Evolutionary conservation across 2,888 invertebrate genomes (phyloP).

Genomic region (Apodemia hepburni): DNA sequence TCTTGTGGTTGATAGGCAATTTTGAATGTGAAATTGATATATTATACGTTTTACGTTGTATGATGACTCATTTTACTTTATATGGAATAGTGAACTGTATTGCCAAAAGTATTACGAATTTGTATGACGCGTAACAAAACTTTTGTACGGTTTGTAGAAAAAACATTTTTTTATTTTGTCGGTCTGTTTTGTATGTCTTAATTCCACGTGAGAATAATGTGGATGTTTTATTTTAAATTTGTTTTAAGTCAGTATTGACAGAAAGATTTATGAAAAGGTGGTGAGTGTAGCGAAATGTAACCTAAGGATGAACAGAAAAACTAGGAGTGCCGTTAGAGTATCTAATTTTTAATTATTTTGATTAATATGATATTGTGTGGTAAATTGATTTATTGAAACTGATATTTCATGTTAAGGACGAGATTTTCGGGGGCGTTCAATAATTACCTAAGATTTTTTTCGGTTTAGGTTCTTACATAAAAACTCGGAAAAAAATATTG

Average conservation of each 20-base stretch:
- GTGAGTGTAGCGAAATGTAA: no score
- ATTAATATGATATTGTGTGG: no score
- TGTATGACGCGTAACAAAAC: constrained; percentile 50
- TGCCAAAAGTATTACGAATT: constrained; percentile 33
- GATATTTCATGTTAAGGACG: no score
- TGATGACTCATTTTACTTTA: constrained; percentile 40
- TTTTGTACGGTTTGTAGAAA: constrained; percentile 55
- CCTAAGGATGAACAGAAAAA: no score
- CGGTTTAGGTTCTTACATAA: no score
- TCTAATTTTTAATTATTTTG: no score
- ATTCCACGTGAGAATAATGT: constrained; percentile 37
- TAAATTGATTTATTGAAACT: no score
- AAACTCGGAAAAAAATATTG: no score
- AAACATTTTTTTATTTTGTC: constrained; percentile 47
- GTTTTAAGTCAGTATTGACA: background rate
- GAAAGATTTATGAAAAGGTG: no score
- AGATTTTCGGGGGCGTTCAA: no score
- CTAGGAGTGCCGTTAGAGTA: no score
- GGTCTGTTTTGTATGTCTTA: constrained; percentile 43
- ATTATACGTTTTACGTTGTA: constrained; percentile 48
- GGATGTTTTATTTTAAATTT: constrained; percentile 28
- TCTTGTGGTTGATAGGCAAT: constrained; percentile 55
- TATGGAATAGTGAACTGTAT: background rate
- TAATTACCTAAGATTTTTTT: no score
- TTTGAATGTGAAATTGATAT: constrained; percentile 46